Base-by-base conservation (phyloP, 2,888 invertebrate species). In the Yponomeuta plumbellus region DNA sequence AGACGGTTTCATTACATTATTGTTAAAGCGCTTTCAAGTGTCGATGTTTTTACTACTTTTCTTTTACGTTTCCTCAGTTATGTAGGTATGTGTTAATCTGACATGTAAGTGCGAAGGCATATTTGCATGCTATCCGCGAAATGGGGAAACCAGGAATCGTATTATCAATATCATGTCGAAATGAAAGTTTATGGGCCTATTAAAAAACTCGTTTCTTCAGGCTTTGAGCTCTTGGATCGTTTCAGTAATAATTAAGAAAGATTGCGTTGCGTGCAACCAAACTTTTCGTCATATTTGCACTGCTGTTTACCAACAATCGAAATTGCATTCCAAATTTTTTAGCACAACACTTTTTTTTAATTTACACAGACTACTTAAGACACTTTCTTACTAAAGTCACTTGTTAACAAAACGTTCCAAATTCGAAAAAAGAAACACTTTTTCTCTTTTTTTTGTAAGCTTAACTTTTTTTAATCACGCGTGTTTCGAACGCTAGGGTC, bases 401-500 rank as follows among this genome's bases (percentile, higher is more conserved):
- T 52, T 52, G 17, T 52, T 52, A 17, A 52, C 0, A 52, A 52
- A 17, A 52, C 17, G 59, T 59, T 59, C 21, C 23, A 59, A 22
- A 59, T 61, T 61, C 34, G 22, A 34, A 61, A 61, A 26, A 13
- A n/a, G n/a, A n/a, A 1, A 13, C 34, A 34, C n/a, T 61, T 61
- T n/a, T 8, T 22, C 6, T 17, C 0, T 66, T 67, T 63, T 66
- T 67, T 62, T 70, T 70, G 70, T 74, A 69, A 70, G 72, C 6
- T 6, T 63, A 44, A 34, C 34, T 26, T 56, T 64, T 64, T 20
- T 34, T 64, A 52, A 56, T 26, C 71, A 71, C 82, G 80, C 85
- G 84, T 79, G 78, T 77, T 70, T 67, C 72, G 66, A 69, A 68
- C 70, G 67, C 78, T 75, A 78, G 73, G 69, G 80, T 74, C 80